Percentiles rank a stretch among this genome's conserved stretches.
Evolutionary conservation across 2,888 invertebrate species (phyloP).

Genomic region (Ennomos fuscantarius): DNA sequence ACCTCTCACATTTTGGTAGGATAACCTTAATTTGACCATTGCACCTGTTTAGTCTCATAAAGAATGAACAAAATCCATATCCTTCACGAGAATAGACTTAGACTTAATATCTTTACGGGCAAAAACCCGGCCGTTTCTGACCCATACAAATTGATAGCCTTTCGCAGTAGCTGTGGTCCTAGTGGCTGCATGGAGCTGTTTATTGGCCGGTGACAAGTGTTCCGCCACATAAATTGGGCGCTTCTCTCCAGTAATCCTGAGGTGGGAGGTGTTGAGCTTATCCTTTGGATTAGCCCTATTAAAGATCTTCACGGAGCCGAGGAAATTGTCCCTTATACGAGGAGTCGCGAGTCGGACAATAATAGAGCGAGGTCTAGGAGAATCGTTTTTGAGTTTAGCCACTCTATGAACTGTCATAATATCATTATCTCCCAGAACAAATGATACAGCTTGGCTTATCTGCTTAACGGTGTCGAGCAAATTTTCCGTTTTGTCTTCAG

Average conservation of each 20-base stretch:
- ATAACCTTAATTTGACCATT: background rate
- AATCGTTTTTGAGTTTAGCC: background rate
- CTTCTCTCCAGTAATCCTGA: slow-evolving; percentile 1
- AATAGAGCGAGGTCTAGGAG: background rate
- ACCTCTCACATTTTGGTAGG: slow-evolving; percentile 11
- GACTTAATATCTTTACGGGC: slow-evolving; percentile 5
- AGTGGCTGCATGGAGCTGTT: no score
- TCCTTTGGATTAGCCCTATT: background rate
- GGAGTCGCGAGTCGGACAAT: background rate
- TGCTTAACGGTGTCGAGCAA: background rate
- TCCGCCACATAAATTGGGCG: background rate
- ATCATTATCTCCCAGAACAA: slow-evolving; percentile 13
- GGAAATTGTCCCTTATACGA: slow-evolving; percentile 2
- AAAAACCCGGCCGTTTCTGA: slow-evolving; percentile 3
- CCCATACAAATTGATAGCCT: slow-evolving; percentile 4
- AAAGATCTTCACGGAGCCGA: background rate
- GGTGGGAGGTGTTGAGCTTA: background rate
- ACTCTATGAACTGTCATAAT: background rate
- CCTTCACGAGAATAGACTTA: slow-evolving; percentile 1
- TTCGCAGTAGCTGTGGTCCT: no score
- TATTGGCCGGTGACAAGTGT: no score
- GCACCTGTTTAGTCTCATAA: background rate
- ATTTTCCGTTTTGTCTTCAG: slow-evolving; percentile 21
- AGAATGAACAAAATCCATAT: background rate
- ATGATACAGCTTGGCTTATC: slow-evolving; percentile 3